Evolutionary conservation across 2,797 vertebrate genomes (phyloP).

Genomic region (Channa striata): DNA sequence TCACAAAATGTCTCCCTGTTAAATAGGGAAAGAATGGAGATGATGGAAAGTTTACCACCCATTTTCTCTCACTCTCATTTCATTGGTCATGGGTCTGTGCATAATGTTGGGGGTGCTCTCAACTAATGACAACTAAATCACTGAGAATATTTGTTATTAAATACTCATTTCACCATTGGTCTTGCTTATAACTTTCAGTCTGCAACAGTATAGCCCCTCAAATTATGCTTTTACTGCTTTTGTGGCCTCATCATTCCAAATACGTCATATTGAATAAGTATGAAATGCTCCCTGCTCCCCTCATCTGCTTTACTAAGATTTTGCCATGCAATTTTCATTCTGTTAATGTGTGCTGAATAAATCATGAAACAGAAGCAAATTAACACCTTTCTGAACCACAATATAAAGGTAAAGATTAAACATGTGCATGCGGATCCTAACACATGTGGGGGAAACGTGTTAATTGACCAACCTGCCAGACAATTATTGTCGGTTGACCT

Average conservation of each 20-base stretch:
- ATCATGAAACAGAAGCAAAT: conserved; percentile 56
- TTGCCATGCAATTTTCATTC: conserved; percentile 60
- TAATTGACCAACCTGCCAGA: conserved; percentile 79
- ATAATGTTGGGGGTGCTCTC: conserved; percentile 51
- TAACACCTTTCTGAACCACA: conserved; percentile 58
- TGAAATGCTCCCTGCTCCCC: conserved; percentile 45
- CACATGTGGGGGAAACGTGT: conserved; percentile 65
- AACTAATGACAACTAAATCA: conserved; percentile 69
- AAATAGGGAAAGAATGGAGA: conserved; percentile 75
- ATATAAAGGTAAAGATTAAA: conserved; percentile 61
- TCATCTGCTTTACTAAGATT: conserved; percentile 56
- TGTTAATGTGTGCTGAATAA: conserved; percentile 26
- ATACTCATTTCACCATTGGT: conserved; percentile 62
- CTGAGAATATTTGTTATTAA: conserved; percentile 61
- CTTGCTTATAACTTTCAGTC: conserved; percentile 52
- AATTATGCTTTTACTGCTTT: conserved; percentile 71
- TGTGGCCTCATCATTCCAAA: conserved; percentile 66
- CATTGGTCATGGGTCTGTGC: conserved; percentile 71
- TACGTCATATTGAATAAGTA: conserved; percentile 57
- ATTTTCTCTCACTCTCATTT: conserved; percentile 71
- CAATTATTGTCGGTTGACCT: conserved; percentile 79
- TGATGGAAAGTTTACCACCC: conserved; percentile 78
- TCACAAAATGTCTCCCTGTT: conserved; percentile 75
- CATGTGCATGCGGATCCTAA: conserved; percentile 69
- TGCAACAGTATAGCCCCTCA: conserved; percentile 60